Conservation (phyloP, 2,797 vertebrate species). For the Melanotaenia parkinsoni region DNA sequence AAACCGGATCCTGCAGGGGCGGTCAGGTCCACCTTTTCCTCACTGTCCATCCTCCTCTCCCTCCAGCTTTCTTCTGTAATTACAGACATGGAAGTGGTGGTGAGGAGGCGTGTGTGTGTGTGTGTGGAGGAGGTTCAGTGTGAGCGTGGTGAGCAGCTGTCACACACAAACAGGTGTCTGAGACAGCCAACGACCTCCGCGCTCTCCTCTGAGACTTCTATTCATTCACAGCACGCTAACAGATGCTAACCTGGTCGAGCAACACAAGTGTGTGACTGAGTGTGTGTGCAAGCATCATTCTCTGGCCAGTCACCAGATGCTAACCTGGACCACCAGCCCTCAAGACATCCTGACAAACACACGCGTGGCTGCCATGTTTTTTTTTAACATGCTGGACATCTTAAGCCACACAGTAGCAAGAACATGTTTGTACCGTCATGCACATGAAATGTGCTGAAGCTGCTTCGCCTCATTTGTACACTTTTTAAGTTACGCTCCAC, state of each 20-base stretch:
- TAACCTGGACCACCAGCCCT: slow-evolving; percentile 29
- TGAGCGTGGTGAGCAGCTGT: slow-evolving; percentile 65
- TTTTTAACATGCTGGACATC: too few relatives aligned
- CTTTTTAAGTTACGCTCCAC: too few relatives aligned
- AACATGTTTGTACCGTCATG: too few relatives aligned
- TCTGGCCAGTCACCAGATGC: slow-evolving; percentile 46
- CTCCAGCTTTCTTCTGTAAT: slow-evolving; percentile 52
- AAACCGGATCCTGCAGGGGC: slow-evolving; percentile 3
- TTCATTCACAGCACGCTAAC: slow-evolving; percentile 61
- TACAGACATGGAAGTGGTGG: slow-evolving; percentile 44
- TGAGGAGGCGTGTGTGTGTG: not conserved
- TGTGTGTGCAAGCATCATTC: slow-evolving; percentile 7
- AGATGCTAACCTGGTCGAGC: slow-evolving; percentile 67
- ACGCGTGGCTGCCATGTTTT: slow-evolving; percentile 2
- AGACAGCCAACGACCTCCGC: slow-evolving; percentile 68
- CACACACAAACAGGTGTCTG: slow-evolving; percentile 63
- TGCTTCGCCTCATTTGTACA: too few relatives aligned
- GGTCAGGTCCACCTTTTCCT: not conserved
- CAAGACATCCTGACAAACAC: slow-evolving; percentile 20
- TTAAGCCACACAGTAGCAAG: too few relatives aligned
- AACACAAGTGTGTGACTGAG: slow-evolving; percentile 11
- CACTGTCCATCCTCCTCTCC: slow-evolving; percentile 6
- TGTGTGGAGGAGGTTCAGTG: slow-evolving; percentile 12
- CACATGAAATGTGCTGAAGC: too few relatives aligned
- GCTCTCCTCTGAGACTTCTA: slow-evolving; percentile 62